A percentile compares a stretch with the other conserved stretches of the same genome.
Evolutionary conservation across 37 sponge, comb jelly and placozoan genomes (phyloP).

Genomic region (Trichoplax adhaerens): DNA sequence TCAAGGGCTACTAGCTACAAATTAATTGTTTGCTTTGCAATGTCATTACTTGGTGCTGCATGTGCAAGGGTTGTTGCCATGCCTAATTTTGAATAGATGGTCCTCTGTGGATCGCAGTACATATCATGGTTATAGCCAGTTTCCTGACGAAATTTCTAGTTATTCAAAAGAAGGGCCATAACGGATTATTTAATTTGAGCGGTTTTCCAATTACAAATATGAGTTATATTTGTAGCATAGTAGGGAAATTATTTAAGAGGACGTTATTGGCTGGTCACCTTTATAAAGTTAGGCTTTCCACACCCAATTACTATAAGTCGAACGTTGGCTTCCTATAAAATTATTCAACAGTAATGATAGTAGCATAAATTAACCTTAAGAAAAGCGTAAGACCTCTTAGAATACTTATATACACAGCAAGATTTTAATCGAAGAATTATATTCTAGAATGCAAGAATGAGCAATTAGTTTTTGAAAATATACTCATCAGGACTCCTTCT

Average conservation of each 20-base stretch:
- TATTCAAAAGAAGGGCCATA: too few relatives aligned
- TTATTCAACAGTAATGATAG: too few relatives aligned
- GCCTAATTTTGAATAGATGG: conserved; percentile 19
- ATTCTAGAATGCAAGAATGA: too few relatives aligned
- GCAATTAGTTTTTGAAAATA: too few relatives aligned
- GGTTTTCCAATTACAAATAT: too few relatives aligned
- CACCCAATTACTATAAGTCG: conserved; percentile 22
- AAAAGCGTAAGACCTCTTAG: too few relatives aligned
- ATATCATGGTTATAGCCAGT: conserved; percentile 14
- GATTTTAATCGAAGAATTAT: background rate
- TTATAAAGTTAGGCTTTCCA: conserved; percentile 22
- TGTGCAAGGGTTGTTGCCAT: conserved; percentile 13
- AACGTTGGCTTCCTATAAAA: conserved; percentile 20
- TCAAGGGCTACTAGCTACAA: background rate
- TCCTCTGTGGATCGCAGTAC: conserved; percentile 23
- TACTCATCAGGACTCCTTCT: too few relatives aligned
- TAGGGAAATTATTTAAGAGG: too few relatives aligned
- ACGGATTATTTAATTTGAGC: too few relatives aligned
- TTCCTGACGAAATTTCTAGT: too few relatives aligned
- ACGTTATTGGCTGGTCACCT: background rate
- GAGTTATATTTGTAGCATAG: too few relatives aligned
- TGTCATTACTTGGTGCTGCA: background rate
- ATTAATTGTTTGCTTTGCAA: background rate
- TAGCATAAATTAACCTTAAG: too few relatives aligned
- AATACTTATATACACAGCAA: conserved; percentile 3